Base-by-base conservation (phyloP, 2,888 invertebrate species). In the Keiferia lycopersicella region DNA sequence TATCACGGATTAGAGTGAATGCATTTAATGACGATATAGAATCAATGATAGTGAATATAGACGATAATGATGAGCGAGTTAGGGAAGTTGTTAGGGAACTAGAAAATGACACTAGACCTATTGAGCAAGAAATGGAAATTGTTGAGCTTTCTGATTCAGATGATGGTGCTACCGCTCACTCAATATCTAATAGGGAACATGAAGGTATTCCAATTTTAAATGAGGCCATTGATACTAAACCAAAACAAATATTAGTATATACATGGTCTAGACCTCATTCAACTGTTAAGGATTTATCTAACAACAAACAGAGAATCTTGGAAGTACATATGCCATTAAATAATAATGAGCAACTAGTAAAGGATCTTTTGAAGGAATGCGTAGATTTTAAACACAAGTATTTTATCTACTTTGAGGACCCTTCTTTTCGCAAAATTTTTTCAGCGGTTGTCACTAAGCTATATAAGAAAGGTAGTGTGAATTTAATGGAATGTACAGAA, bases 371-470 rank as follows among this genome's bases (percentile, higher is more conserved):
- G n/a, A n/a, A n/a, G n/a, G n/a, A n/a, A n/a, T n/a, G n/a, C n/a
- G n/a, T n/a, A n/a, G n/a, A n/a, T n/a, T n/a, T n/a, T n/a, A n/a
- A n/a, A n/a, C n/a, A n/a, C n/a, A n/a, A n/a, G n/a, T n/a, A n/a
- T n/a, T n/a, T n/a, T n/a, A n/a, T n/a, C n/a, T n/a, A n/a, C n/a
- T n/a, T n/a, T n/a, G n/a, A n/a, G n/a, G n/a, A n/a, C n/a, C n/a
- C n/a, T n/a, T n/a, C n/a, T n/a, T n/a, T n/a, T n/a, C n/a, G n/a
- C 51, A 56, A 61, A 50, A 12, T 14, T 3, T 66, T 66, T 50
- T n/a, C 0, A 26, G 26, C 26, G 11, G 58, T 63, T 20, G 34
- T 65, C 6, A 65, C 57, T 0, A 22, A 57, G 18, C 22, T 67
- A 16, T 68, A 67, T 38, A 65, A 62, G n/a, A 53, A 53, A 0